A percentile compares a stretch with the other conserved stretches of the same genome.
phyloP scores from a whole-genome alignment of 2,113 vertebrate species.

The Alces alces region DNA sequence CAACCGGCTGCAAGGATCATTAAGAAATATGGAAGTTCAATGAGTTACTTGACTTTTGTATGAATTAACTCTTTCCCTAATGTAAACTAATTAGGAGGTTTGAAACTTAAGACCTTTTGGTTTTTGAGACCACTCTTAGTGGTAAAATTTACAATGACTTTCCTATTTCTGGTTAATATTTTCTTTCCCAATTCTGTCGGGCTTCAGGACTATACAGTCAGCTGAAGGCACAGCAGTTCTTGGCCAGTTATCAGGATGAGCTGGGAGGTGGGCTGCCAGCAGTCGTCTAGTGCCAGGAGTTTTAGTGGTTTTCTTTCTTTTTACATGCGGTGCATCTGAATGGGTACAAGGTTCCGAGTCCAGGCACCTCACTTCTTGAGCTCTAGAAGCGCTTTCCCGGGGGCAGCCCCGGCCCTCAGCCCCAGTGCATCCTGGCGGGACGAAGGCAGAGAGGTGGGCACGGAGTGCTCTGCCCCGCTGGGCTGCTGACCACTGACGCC shows the following conservation, averaged over 20 bases:
- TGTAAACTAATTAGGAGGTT: not conserved
- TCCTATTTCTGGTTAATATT: not conserved
- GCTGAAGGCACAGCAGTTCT: not conserved
- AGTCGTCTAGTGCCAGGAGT: not conserved
- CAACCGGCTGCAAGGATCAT: not conserved
- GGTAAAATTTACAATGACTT: not conserved
- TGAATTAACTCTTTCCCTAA: not conserved
- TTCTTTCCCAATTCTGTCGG: not conserved
- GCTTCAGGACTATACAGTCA: not conserved
- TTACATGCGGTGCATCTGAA: not conserved
- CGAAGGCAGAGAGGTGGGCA: not conserved
- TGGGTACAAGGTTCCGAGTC: too few species aligned
- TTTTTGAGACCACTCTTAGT: not conserved
- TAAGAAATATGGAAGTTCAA: not conserved
- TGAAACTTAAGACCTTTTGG: not conserved
- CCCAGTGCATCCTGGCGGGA: not conserved
- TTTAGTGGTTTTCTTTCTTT: not conserved
- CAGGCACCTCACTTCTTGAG: not conserved
- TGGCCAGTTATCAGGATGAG: not conserved
- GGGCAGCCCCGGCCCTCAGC: not conserved
- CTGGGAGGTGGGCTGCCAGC: not conserved
- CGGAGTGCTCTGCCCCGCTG: not conserved
- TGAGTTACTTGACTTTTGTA: not conserved
- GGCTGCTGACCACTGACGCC: not conserved
- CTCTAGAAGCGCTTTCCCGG: not conserved